Conservation (phyloP, 2,113 vertebrate genomes). For the Castor canadensis region DNA sequence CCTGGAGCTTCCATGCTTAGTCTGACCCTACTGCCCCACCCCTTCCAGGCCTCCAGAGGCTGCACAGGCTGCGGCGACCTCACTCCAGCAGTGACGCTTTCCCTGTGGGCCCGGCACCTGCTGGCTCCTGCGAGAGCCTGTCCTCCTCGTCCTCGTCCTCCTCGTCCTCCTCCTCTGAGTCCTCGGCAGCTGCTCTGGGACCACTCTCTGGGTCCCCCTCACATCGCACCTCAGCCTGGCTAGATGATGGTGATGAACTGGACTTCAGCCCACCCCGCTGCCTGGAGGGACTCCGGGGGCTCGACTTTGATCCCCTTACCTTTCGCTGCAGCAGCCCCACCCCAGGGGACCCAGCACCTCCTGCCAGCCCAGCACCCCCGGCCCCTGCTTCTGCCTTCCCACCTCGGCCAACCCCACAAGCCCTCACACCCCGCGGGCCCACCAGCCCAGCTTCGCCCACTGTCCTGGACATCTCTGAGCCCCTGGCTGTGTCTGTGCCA, state of each 20-base stretch:
- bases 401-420: constrained; percentile 77
- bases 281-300: constrained; percentile 83
- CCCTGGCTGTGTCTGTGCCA: constrained; percentile 85
- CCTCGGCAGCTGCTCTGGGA: constrained; percentile 52
- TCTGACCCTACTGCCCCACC: neutral
- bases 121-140: constrained; percentile 77
- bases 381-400: constrained; percentile 80
- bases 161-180: constrained; percentile 47
- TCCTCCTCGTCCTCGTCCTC: constrained; percentile 68
- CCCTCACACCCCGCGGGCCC: constrained; percentile 79
- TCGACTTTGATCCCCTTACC: constrained; percentile 83
- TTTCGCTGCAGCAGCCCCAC: constrained; percentile 81
- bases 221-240: constrained; percentile 85
- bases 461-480: constrained; percentile 85
- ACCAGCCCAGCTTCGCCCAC: constrained; percentile 71
- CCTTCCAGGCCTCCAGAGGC: constrained; percentile 74
- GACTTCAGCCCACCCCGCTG: constrained; percentile 86
- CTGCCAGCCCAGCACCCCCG: constrained; percentile 69
- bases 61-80: constrained; percentile 83
- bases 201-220: constrained; percentile 78
- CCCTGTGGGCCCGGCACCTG: constrained; percentile 77
- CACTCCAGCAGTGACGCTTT: constrained; percentile 88
- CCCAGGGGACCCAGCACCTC: constrained; percentile 79
- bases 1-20: too few species aligned
- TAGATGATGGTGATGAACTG: constrained; percentile 85